Percentiles rank a stretch among this genome's conserved stretches.
Evolutionary conservation across 2,888 invertebrate species (phyloP).

Genomic region (Pseudococcus jackbeardsleyi): DNA sequence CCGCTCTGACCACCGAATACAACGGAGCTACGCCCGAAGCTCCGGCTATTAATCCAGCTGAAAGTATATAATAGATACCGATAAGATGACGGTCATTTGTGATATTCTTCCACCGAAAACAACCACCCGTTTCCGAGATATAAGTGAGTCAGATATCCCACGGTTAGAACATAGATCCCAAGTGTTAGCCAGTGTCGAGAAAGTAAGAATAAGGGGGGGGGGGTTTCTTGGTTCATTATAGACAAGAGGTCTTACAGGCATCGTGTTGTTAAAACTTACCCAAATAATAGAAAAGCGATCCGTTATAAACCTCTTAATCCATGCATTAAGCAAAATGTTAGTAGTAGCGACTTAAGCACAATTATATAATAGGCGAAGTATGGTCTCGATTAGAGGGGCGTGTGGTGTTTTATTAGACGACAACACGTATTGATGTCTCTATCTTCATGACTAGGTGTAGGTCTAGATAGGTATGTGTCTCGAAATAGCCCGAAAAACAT

Average conservation of each 20-base stretch:
- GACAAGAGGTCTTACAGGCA: neutral
- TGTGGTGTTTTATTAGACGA: neutral
- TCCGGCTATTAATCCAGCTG: conserved; percentile 60
- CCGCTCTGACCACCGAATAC: conserved; percentile 61
- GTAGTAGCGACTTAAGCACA: conserved; percentile 46
- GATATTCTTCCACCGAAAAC: neutral
- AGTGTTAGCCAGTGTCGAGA: conserved; percentile 22
- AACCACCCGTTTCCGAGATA: neutral
- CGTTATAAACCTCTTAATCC: conserved; percentile 23
- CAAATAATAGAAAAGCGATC: conserved; percentile 39
- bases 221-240: neutral
- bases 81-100: neutral
- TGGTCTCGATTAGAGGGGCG: neutral
- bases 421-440: neutral
- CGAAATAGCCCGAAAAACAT: neutral
- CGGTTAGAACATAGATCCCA: conserved; percentile 10
- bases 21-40: conserved; percentile 60
- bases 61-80: neutral
- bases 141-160: neutral
- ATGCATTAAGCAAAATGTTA: conserved; percentile 47
- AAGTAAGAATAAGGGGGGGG: neutral
- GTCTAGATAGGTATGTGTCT: neutral
- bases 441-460: neutral
- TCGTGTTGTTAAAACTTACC: conserved; percentile 34
- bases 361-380: conserved; percentile 23